Evolutionary conservation across 2,888 invertebrate genomes (phyloP), one percentile per base, ranked within the genome.

Genomic region (Gonocerus acuteangulatus): DNA sequence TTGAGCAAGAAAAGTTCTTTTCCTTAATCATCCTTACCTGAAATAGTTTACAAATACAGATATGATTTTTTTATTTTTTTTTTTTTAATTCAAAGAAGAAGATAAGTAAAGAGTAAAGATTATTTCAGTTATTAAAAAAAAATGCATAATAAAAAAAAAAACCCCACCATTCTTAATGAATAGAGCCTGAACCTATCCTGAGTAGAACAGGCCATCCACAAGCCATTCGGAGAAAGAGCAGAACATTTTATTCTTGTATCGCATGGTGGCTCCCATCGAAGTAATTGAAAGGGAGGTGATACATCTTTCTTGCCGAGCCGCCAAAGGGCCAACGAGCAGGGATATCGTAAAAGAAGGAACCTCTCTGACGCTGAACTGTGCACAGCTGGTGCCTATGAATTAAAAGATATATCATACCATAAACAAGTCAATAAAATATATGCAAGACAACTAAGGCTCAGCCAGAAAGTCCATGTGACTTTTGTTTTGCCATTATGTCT

Each of bases 171-270:
- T n/a, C 15, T 6, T 9, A 89, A 78, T 70, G 80, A 78, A 63
- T 87, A 85, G 63, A 92, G 75, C 60, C 87, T 79, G 23, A 89
- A 73, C 61, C 82, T 76, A 52, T 73, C 78, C 22, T 79, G 76
- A 0, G 89, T 89, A 0, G 90, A 86, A 72, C 89, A 91, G 4
- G 85, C 82, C 18, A 94, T 77, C 75, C 84, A 82, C 64, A 81
- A 79, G 1, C 86, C 87, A 71, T 85, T 80, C 1, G 81, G 79
- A 2, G 89, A 87, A 4, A 92, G 75, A 11, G 82, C 80, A 67
- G 84, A 82, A 66, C 85, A 85, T 4, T 82, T 75, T 23, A 93
- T 83, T n/a, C 78, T 78, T 68, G 85, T 86, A 2, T 79, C 78
- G 11, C 78, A 75, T 69, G 83, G 81, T 3, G 85, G 81, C 67